Evolutionary conservation across 2,113 vertebrate genomes (phyloP).

Genomic region (Pteropus alecto): DNA sequence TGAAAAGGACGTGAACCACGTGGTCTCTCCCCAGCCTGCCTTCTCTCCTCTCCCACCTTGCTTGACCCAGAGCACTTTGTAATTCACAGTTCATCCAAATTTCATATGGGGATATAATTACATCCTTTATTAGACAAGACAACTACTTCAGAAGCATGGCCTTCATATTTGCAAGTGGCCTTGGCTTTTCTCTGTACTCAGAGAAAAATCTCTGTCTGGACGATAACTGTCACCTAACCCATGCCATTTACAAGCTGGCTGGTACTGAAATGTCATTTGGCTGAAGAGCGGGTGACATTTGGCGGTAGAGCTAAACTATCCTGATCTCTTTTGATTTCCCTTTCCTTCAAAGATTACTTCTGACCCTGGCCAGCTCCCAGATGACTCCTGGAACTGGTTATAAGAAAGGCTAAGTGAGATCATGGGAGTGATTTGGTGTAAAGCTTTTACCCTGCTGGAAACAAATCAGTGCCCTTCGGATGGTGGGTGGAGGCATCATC

Average conservation of each 20-base stretch:
- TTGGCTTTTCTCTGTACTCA: not conserved
- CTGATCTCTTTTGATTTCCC: not conserved
- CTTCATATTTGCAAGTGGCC: not conserved
- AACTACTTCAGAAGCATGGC: not conserved
- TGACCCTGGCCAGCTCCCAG: not conserved
- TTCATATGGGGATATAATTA: not conserved
- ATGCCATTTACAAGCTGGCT: not conserved
- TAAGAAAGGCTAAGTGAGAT: not conserved
- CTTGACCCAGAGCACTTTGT: not conserved
- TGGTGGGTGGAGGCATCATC: not conserved
- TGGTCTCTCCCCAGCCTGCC: not conserved
- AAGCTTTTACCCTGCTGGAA: not conserved
- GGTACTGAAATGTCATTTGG: not conserved
- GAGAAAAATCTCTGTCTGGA: not conserved
- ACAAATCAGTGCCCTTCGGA: not conserved
- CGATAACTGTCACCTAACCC: not conserved
- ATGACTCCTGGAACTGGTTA: not conserved
- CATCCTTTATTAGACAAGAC: not conserved
- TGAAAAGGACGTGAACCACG: not conserved
- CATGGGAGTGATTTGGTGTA: not conserved
- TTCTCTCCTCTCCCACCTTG: not conserved
- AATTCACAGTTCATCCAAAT: not conserved
- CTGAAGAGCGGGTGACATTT: not conserved
- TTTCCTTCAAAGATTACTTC: not conserved
- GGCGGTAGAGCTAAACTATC: not conserved